Percentiles rank a stretch among this genome's conserved stretches.
Conservation (phyloP, 2,113 vertebrate species). For the Dipodomys spectabilis region DNA sequence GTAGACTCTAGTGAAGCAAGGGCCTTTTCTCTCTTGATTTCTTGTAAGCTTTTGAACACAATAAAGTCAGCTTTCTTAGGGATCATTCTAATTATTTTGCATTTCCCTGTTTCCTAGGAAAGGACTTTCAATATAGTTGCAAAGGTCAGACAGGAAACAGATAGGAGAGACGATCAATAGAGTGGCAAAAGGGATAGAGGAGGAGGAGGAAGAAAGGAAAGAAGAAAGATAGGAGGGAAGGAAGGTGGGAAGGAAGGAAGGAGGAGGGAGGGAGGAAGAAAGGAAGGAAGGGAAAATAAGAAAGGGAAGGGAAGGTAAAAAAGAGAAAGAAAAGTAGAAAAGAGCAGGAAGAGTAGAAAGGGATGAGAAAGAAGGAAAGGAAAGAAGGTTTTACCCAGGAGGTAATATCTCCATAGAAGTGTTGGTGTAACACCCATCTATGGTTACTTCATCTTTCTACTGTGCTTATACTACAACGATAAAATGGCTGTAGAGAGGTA, state of each 20-base stretch:
- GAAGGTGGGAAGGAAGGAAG: too few species aligned
- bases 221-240: neutral
- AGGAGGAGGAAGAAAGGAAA: neutral
- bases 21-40: neutral
- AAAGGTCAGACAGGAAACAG: neutral
- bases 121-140: neutral
- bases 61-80: neutral
- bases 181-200: too few species aligned
- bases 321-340: neutral
- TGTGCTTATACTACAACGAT: constrained; percentile 55
- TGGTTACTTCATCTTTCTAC: neutral
- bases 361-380: neutral
- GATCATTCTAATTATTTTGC: neutral
- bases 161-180: too few species aligned
- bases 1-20: neutral
- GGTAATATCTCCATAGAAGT: neutral
- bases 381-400: too few species aligned
- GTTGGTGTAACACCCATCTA: neutral
- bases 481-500: constrained; percentile 35
- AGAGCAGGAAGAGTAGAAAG: too few species aligned
- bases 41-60: neutral
- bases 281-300: neutral
- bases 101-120: neutral
- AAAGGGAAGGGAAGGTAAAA: neutral
- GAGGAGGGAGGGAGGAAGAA: rapidly evolving